Conservation (phyloP, 1,140 invertebrate species). For the Centruroides sculpturatus region DNA sequence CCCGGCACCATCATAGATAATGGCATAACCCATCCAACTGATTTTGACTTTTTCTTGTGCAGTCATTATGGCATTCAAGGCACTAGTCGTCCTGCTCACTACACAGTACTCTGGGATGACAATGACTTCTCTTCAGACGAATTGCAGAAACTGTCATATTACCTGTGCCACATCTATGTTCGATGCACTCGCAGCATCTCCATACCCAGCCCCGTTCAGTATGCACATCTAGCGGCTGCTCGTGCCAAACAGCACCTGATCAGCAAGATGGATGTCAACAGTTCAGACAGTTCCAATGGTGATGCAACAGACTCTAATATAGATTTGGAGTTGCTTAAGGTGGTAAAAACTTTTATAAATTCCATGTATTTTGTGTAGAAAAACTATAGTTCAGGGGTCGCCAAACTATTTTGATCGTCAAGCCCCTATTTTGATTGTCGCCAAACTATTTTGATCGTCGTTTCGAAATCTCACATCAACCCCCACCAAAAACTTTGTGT, state of each 20-base stretch:
- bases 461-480: too few species aligned
- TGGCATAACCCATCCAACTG: slow-evolving; percentile 59
- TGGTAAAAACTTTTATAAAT: background rate
- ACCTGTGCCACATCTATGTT: slow-evolving; percentile 18
- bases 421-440: too few species aligned
- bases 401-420: too few species aligned
- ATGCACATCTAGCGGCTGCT: slow-evolving; percentile 22
- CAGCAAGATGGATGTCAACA: background rate
- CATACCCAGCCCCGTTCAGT: slow-evolving; percentile 20
- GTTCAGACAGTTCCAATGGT: background rate
- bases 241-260: slow-evolving; percentile 6
- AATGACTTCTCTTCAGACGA: slow-evolving; percentile 9
- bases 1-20: slow-evolving; percentile 72
- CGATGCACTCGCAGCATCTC: slow-evolving; percentile 16
- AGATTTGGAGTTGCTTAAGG: background rate
- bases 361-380: background rate
- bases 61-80: slow-evolving; percentile 30
- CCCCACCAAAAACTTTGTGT: too few species aligned
- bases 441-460: too few species aligned
- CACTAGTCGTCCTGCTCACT: slow-evolving; percentile 9
- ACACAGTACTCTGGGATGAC: slow-evolving; percentile 7
- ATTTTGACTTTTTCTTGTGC: slow-evolving; percentile 73
- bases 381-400: too few species aligned
- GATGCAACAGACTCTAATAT: too few species aligned
- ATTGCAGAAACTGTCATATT: slow-evolving; percentile 16